Evolutionary conservation across 2,113 vertebrate species (phyloP).

Genomic region (Colaptes auratus): DNA sequence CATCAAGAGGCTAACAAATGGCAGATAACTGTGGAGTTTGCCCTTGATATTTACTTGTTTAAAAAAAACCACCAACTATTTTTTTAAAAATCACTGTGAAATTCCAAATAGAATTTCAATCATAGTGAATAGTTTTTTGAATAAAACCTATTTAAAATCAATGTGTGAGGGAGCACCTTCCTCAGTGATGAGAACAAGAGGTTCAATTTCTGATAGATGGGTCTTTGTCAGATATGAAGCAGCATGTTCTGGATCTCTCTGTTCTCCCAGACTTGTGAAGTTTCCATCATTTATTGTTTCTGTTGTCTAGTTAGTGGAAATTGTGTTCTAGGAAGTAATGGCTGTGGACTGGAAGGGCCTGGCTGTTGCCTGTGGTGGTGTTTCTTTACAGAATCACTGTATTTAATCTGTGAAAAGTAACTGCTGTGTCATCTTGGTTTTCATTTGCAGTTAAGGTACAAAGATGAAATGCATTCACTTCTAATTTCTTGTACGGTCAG

Average conservation of each 20-base stretch:
- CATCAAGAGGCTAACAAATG: background rate
- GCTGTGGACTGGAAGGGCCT: background rate
- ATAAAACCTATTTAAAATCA: background rate
- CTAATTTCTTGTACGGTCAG: background rate
- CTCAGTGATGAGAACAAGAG: background rate
- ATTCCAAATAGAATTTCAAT: background rate
- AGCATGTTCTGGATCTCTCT: background rate
- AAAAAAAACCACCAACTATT: background rate
- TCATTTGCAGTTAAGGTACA: background rate
- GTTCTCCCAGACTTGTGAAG: background rate
- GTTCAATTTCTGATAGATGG: background rate
- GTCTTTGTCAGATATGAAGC: background rate
- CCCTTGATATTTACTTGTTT: constrained; percentile 2
- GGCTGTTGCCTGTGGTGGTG: background rate
- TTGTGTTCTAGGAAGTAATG: background rate
- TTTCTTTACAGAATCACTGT: background rate
- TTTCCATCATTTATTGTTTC: background rate
- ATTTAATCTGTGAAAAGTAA: background rate
- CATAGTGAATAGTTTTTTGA: background rate
- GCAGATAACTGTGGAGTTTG: background rate
- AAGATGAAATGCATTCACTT: background rate
- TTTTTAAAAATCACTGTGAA: constrained; percentile 24
- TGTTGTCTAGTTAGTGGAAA: background rate
- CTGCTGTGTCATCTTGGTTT: background rate
- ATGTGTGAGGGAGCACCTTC: background rate